Evolutionary conservation across 2,797 vertebrate genomes (phyloP).

Genomic region (Epinephelus coioides): DNA sequence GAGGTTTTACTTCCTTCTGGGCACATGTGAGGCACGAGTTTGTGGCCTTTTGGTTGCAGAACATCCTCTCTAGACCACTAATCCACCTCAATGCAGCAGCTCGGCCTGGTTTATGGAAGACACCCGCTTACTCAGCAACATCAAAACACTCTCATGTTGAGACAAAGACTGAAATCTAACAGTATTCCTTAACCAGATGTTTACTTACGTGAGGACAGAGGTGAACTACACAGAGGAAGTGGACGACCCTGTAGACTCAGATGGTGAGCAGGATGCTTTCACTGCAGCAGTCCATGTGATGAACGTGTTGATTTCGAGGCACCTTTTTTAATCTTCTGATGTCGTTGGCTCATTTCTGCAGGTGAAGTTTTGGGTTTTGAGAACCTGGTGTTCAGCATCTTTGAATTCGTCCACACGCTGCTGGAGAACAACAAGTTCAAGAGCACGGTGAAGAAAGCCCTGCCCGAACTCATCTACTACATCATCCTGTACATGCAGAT

Average conservation of each 20-base stretch:
- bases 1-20: slow-evolving; percentile 1
- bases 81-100: neutral
- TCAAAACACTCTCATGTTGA: neutral
- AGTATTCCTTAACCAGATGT: slow-evolving; percentile 83
- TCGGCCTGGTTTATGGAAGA: neutral
- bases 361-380: slow-evolving; percentile 99
- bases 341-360: slow-evolving; percentile 60
- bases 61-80: neutral
- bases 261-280: slow-evolving; percentile 86
- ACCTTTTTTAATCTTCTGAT: neutral
- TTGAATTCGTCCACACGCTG: slow-evolving; percentile 98
- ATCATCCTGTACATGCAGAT: slow-evolving; percentile 99
- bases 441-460: slow-evolving; percentile 96
- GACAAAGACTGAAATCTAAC: too few relatives aligned
- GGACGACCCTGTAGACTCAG: slow-evolving; percentile 97
- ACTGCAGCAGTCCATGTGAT: neutral
- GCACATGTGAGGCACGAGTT: neutral
- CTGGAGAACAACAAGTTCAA: slow-evolving; percentile 98
- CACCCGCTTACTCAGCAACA: slow-evolving; percentile 15
- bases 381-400: slow-evolving; percentile 98
- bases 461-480: slow-evolving; percentile 98
- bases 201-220: slow-evolving; percentile 98
- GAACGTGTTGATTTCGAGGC: too few relatives aligned
- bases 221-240: slow-evolving; percentile 99
- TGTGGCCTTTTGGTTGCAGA: slow-evolving; percentile 2